phyloP scores from a whole-genome alignment of 1,140 invertebrate genomes.

The Chironomus tepperi region DNA sequence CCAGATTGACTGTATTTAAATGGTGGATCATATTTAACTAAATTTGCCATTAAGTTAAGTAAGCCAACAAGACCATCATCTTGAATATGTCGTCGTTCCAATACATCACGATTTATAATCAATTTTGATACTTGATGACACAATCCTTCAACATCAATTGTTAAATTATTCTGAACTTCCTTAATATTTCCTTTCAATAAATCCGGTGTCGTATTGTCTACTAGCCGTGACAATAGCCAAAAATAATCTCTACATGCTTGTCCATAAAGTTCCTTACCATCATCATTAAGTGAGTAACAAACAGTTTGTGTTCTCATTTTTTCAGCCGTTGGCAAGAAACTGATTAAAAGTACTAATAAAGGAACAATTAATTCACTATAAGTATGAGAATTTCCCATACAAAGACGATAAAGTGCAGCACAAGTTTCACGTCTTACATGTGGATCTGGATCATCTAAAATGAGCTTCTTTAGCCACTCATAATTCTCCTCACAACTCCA shows the following conservation, averaged over 20 bases:
- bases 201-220: slow-evolving; percentile 75
- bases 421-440: slow-evolving; percentile 80
- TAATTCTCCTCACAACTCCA: slow-evolving; percentile 58
- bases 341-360: slow-evolving; percentile 67
- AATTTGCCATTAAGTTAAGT: slow-evolving; percentile 74
- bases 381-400: slow-evolving; percentile 58
- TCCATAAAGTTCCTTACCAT: slow-evolving; percentile 85
- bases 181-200: slow-evolving; percentile 57
- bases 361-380: slow-evolving; percentile 60
- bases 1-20: slow-evolving; percentile 76
- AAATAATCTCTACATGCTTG: slow-evolving; percentile 91
- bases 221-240: slow-evolving; percentile 78
- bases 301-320: slow-evolving; percentile 66
- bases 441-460: slow-evolving; percentile 76
- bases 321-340: slow-evolving; percentile 71
- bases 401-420: slow-evolving; percentile 76
- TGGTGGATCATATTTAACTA: slow-evolving; percentile 77
- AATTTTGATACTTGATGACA: slow-evolving; percentile 66
- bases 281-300: slow-evolving; percentile 54
- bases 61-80: slow-evolving; percentile 86
- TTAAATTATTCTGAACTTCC: slow-evolving; percentile 44
- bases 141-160: slow-evolving; percentile 63
- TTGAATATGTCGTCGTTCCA: slow-evolving; percentile 72
- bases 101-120: slow-evolving; percentile 65
- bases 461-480: slow-evolving; percentile 63